Evolutionary conservation across 2,888 invertebrate genomes (phyloP).

Genomic region (Drosophila vallismaia): DNA sequence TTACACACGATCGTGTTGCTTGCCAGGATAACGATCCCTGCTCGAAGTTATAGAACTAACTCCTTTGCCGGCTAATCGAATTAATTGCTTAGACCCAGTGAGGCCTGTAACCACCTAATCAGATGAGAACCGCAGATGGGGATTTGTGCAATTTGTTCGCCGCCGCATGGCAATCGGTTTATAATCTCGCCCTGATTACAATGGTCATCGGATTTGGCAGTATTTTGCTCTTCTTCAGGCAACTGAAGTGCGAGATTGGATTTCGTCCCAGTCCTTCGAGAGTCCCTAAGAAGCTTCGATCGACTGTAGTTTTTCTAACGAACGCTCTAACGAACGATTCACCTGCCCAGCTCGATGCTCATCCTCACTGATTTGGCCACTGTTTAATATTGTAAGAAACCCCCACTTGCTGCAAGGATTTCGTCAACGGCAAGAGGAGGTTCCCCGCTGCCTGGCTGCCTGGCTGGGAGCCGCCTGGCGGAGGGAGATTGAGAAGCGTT

Average conservation of each 20-base stretch:
- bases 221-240: neutral
- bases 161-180: constrained; percentile 38
- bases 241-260: constrained; percentile 44
- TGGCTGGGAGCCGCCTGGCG: neutral
- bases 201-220: constrained; percentile 28
- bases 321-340: constrained; percentile 60
- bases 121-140: constrained; percentile 33
- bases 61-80: constrained; percentile 23
- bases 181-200: constrained; percentile 42
- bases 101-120: constrained; percentile 36
- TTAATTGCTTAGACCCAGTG: constrained; percentile 37
- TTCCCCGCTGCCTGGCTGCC: too few relatives aligned
- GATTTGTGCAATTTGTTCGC: constrained; percentile 20
- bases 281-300: constrained; percentile 36
- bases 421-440: too few relatives aligned
- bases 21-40: neutral
- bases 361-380: constrained; percentile 50
- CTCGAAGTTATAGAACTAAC: neutral
- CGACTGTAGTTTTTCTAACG: constrained; percentile 53
- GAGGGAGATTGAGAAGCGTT: constrained; percentile 24
- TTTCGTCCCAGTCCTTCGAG: neutral
- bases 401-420: constrained; percentile 9
- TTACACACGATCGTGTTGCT: neutral
- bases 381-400: constrained; percentile 70
- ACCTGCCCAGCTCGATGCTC: constrained; percentile 54